A percentile compares a stretch with the other conserved stretches of the same genome.
Conservation (phyloP, 2,888 invertebrate species). For the Drosophila maculinotata region DNA sequence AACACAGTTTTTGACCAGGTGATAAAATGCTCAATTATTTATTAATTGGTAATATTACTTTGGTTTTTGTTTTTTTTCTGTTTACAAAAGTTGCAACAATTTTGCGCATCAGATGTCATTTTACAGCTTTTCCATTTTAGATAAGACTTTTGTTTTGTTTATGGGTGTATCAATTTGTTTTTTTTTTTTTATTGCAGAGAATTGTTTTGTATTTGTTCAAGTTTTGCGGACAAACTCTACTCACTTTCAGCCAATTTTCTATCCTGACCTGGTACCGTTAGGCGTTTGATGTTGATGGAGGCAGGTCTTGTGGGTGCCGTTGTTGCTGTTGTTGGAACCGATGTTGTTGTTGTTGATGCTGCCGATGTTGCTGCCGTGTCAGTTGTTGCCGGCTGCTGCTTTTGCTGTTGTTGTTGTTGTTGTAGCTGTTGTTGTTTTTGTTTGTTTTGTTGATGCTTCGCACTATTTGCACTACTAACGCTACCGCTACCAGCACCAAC, state of each 20-base stretch:
- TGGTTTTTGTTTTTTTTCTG: constrained; percentile 35
- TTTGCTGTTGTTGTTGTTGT: constrained; percentile 49
- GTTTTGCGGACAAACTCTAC: constrained; percentile 81
- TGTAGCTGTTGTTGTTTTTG: constrained; percentile 77
- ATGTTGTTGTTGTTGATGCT: constrained; percentile 41
- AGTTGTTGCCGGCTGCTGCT: constrained; percentile 44
- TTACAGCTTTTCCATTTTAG: constrained; percentile 72
- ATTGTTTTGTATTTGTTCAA: constrained; percentile 46
- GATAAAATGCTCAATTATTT: constrained; percentile 63
- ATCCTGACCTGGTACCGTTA: constrained; percentile 84
- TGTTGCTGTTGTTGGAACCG: constrained; percentile 38
- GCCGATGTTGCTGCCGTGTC: constrained; percentile 40
- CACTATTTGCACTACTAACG: constrained; percentile 71
- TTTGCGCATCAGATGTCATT: constrained; percentile 75
- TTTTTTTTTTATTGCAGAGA: constrained; percentile 54
- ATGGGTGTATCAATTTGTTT: constrained; percentile 55
- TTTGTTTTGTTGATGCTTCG: constrained; percentile 77
- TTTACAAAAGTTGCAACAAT: constrained; percentile 78
- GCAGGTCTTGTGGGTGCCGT: constrained; percentile 66
- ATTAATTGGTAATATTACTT: constrained; percentile 21
- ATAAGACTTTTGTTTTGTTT: constrained; percentile 36
- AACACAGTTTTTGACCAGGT: constrained; percentile 66
- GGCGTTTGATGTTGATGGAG: constrained; percentile 78
- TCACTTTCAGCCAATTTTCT: constrained; percentile 85
- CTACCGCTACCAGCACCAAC: constrained; percentile 67